Conservation (phyloP, 2,888 invertebrate species). For the Dexiosoma caninum region DNA sequence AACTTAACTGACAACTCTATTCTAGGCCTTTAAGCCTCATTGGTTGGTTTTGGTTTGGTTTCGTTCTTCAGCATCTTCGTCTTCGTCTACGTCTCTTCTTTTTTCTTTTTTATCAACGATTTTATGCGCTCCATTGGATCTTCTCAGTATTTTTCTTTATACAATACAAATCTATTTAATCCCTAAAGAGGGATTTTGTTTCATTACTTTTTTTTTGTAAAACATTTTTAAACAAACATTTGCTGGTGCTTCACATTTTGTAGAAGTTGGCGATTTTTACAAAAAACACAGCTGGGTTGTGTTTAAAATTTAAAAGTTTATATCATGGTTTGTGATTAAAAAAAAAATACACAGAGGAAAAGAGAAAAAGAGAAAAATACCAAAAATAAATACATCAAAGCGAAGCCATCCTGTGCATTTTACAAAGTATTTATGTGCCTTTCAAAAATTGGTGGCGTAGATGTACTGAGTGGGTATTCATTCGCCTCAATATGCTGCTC, state of each 20-base stretch:
- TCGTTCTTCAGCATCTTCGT: neutral
- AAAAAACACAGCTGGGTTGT: constrained; percentile 56
- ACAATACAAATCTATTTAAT: constrained; percentile 49
- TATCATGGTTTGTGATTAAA: constrained; percentile 46
- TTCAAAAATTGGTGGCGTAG: neutral
- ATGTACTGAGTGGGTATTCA: neutral
- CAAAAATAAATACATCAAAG: constrained; percentile 25
- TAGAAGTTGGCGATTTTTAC: constrained; percentile 46
- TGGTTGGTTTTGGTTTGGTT: neutral
- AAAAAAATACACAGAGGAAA: no score
- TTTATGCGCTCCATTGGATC: constrained; percentile 45
- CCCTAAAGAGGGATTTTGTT: constrained; percentile 56
- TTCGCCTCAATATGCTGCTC: neutral
- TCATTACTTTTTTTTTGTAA: constrained; percentile 39
- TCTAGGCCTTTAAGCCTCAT: constrained; percentile 43
- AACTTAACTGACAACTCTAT: constrained; percentile 68
- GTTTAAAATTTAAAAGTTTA: constrained; percentile 39
- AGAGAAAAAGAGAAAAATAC: no score
- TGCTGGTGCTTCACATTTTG: constrained; percentile 10
- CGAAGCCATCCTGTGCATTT: neutral
- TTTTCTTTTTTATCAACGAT: neutral
- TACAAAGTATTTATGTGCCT: neutral
- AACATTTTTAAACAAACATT: constrained; percentile 21
- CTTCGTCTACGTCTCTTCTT: neutral
- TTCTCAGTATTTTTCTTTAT: constrained; percentile 39